phyloP scores from a whole-genome alignment of 2,113 vertebrate species.

The Epinephelus fuscoguttatus region DNA sequence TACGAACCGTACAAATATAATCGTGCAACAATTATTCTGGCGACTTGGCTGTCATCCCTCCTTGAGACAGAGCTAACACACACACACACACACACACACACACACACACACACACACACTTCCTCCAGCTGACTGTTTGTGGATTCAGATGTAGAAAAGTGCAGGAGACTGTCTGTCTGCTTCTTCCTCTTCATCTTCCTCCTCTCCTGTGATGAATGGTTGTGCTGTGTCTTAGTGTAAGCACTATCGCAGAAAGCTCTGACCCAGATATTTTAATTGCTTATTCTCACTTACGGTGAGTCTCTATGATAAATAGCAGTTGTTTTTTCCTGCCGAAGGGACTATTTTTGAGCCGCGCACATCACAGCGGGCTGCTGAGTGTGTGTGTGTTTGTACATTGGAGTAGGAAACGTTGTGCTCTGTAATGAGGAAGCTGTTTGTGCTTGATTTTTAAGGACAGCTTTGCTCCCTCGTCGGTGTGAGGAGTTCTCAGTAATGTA shows the following conservation, averaged over 20 bases:
- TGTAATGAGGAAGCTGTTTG: constrained; percentile 50
- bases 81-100: constrained; percentile 5
- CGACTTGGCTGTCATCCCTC: no score
- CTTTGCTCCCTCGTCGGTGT: neutral
- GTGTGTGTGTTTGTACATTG: constrained; percentile 13
- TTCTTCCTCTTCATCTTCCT: constrained; percentile 25
- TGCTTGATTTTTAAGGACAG: constrained; percentile 36
- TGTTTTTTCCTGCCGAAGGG: constrained; percentile 60
- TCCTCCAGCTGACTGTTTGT: constrained; percentile 24
- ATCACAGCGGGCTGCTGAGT: constrained; percentile 56
- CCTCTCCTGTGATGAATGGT: constrained; percentile 60
- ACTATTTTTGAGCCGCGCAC: constrained; percentile 65
- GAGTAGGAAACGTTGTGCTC: constrained; percentile 37
- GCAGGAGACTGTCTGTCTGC: constrained; percentile 1
- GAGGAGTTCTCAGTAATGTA: constrained; percentile 15
- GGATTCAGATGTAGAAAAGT: constrained; percentile 24
- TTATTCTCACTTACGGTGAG: constrained; percentile 70
- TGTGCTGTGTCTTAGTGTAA: constrained; percentile 60
- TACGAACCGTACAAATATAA: no score
- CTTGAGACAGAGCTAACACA: neutral
- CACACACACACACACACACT: constrained; percentile 3
- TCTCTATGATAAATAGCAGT: constrained; percentile 72
- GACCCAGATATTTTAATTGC: constrained; percentile 81
- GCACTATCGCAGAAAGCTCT: constrained; percentile 63
- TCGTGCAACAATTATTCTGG: no score